Evolutionary conservation across 2,113 vertebrate species (phyloP), one percentile per base, ranked within the genome.

Genomic region (Pionites leucogaster): DNA sequence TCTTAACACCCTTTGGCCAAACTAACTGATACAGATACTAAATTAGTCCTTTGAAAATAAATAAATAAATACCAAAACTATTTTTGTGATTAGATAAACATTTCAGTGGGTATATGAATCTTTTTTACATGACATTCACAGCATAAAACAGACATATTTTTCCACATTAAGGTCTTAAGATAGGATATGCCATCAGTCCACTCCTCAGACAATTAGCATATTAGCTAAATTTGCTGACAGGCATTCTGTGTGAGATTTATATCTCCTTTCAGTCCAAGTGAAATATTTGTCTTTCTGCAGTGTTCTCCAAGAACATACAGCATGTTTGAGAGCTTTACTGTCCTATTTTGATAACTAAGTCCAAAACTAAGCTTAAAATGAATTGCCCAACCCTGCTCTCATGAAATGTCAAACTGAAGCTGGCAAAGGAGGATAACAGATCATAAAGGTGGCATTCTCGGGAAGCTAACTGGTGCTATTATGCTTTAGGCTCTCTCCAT

Each of bases 251-350:
- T 90, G 92, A 86, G 68, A 86, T 96, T 97, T 97, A 96, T 91
- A 62, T 41, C 92, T 91, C 44, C 78, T 96, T 84, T 94, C 88
- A 96, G 65, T 95, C 95, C 97, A 98, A 98, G 92, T 90, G 96
- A 97, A 98, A 98, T 98, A 97, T 98, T 98, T 98, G 94, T 95
- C 85, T 96, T 96, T 96, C 87, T 94, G 63, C 88, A 95, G 76
- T 53, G 60, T 85, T 97, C 96, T 96, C 92, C 93, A 94, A 97
- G 91, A 86, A 97, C 93, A 96, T 94, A 96, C 57, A 96, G 72
- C 84, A 88, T 90, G 88, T 92, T 97, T 96, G 91, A 95, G 94
- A 93, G 84, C 92, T 97, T 96, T 78, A 94, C 92, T 95, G 93
- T 97, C 95, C 91, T 95, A 96, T 97, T 97, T 96, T 93, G 82